A percentile compares a stretch with the other conserved stretches of the same genome.
These are phyloP conservation scores for Eristalis arbustorum DNA, from an alignment of 2,888 invertebrate genomes.

Conservation along the genomic window DNA sequence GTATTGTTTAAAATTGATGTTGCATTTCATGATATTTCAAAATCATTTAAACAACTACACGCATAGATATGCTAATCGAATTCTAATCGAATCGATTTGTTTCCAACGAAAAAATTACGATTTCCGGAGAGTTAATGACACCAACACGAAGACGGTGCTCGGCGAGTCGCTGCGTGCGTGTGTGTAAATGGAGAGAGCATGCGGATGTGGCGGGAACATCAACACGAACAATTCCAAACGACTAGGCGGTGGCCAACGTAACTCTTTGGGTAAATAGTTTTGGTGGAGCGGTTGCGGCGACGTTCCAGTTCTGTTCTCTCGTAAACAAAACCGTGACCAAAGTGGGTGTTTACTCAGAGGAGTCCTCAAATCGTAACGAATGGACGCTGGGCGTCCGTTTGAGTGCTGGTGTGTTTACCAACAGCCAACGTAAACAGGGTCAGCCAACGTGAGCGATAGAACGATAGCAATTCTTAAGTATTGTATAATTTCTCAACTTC, in stretches of 20 bases:
- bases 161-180: not conserved
- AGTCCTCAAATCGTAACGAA: constrained; percentile 29
- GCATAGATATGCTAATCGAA: constrained; percentile 49
- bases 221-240: constrained; percentile 32
- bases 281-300: constrained; percentile 10
- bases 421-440: constrained; percentile 58
- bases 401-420: constrained; percentile 43
- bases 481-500: constrained; percentile 1
- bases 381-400: constrained; percentile 18
- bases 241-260: constrained; percentile 13
- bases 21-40: constrained; percentile 49
- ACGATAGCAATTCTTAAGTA: constrained; percentile 10
- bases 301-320: constrained; percentile 15
- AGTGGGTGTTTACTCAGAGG: constrained; percentile 20
- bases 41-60: constrained; percentile 35
- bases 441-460: constrained; percentile 28
- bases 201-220: not conserved
- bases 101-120: constrained; percentile 45
- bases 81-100: constrained; percentile 57
- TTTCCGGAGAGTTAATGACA: constrained; percentile 47
- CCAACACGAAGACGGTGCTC: not conserved
- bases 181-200: not conserved
- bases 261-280: constrained; percentile 30
- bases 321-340: constrained; percentile 53
- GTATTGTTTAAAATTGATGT: constrained; percentile 49